phyloP scores from a whole-genome alignment of 2,888 invertebrate genomes.

The Meandrusa payeni region DNA sequence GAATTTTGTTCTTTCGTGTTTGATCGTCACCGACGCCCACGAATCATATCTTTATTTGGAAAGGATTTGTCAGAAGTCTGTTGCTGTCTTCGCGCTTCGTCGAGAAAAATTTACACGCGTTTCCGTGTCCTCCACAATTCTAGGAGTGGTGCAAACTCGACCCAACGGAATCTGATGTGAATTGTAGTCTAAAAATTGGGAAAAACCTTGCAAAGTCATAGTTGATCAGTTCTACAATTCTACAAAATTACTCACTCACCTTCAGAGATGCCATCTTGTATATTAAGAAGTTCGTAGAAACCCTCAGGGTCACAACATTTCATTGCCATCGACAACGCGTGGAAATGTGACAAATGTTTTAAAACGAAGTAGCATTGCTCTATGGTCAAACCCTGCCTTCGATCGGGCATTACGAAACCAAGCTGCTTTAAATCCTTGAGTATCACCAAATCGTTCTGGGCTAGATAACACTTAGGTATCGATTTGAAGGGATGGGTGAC shows the following conservation, averaged over 20 bases:
- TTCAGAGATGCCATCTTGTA: conserved; percentile 71
- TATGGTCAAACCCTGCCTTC: conserved; percentile 80
- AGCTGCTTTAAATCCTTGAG: conserved; percentile 82
- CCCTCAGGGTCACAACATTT: conserved; percentile 79
- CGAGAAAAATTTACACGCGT: too few relatives aligned
- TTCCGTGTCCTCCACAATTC: too few relatives aligned
- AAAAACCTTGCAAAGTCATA: too few relatives aligned
- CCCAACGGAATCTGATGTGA: too few relatives aligned
- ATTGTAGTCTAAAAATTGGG: too few relatives aligned
- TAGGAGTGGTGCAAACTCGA: too few relatives aligned
- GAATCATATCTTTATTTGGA: too few relatives aligned
- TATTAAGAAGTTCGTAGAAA: conserved; percentile 74
- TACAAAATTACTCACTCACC: conserved; percentile 47
- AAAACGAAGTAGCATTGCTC: conserved; percentile 82
- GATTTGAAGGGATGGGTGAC: conserved; percentile 70
- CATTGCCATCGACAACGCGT: conserved; percentile 83
- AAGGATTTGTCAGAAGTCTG: too few relatives aligned
- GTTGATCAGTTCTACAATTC: too few relatives aligned
- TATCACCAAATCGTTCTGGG: conserved; percentile 79
- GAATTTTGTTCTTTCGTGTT: too few relatives aligned
- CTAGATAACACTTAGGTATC: conserved; percentile 82
- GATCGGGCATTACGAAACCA: conserved; percentile 84
- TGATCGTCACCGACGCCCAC: too few relatives aligned
- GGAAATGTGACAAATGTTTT: conserved; percentile 82
- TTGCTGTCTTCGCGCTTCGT: too few relatives aligned